Conservation (phyloP, 2,113 vertebrate genomes). For the Poeciliopsis prolifica region DNA sequence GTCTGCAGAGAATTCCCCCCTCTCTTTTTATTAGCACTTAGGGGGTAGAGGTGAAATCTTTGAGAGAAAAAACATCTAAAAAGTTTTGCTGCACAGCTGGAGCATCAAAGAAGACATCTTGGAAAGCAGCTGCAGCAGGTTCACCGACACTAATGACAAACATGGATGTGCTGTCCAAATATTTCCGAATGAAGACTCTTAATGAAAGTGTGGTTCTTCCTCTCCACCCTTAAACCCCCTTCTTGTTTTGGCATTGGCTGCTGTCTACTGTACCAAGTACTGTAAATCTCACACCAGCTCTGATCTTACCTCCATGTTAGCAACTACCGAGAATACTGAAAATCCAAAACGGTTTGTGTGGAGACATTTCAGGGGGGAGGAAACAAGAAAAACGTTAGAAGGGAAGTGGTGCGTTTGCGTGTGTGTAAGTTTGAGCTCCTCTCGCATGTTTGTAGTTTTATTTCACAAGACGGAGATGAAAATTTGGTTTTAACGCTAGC, state of each 20-base stretch:
- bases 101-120: conserved; percentile 25
- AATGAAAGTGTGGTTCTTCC: conserved; percentile 65
- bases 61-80: conserved; percentile 23
- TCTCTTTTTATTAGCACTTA: conserved; percentile 20
- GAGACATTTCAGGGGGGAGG: conserved; percentile 26
- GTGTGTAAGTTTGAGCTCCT: conserved; percentile 32
- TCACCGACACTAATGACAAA: conserved; percentile 58
- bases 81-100: conserved; percentile 33
- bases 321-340: conserved; percentile 44
- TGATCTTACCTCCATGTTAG: conserved; percentile 72
- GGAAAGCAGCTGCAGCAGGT: conserved; percentile 38
- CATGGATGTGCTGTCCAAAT: conserved; percentile 49
- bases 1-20: too few relatives aligned
- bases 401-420: conserved; percentile 26
- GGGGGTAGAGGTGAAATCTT: conserved; percentile 38
- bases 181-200: conserved; percentile 53
- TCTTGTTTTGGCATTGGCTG: conserved; percentile 42
- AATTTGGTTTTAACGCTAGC: conserved; percentile 36
- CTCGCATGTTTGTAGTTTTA: conserved; percentile 44
- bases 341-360: conserved; percentile 61
- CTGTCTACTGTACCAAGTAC: conserved; percentile 71
- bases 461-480: conserved; percentile 33
- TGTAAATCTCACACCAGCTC: conserved; percentile 77
- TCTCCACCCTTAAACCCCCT: conserved; percentile 10
- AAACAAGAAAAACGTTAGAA: conserved; percentile 19